Base-by-base conservation (phyloP, 2,797 vertebrate genomes). In the Microctenopoma stevenorrisi region DNA sequence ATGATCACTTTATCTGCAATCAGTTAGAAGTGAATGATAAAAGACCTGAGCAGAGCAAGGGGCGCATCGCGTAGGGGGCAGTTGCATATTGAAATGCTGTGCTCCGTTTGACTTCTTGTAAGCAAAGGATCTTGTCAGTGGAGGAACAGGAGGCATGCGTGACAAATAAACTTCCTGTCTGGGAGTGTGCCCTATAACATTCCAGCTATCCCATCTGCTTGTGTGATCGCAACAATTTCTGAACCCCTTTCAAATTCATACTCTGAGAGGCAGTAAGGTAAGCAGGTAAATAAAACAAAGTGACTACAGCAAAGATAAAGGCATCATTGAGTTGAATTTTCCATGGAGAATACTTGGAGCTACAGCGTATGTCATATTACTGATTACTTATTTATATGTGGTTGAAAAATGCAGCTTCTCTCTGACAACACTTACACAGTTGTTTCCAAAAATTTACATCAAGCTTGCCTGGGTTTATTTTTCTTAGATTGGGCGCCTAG, bases 111-210 rank as follows among this genome's bases (percentile, higher is more conserved):
- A 90, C 78, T 89, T 72, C 71, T 56, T 83, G 88, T 93, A 90
- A 91, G 81, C 86, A 89, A 74, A 65, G 59, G 38, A 59, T 87
- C 82, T 85, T 86, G 81, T 89, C 88, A 86, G 79, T 68, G 65
- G 89, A 91, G 68, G 71, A 82, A 84, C 71, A 72, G 81, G 89
- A 88, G 87, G 88, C 89, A 90, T 92, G 88, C 88, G 66, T 87
- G 88, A 89, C 79, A 83, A 83, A 92, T 93, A 93, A 93, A 94
- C 94, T 93, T 94, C 93, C 92, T 93, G 91, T 86, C 81, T 81
- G 85, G 85, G 88, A 88, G 89, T 86, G 82, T 85, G 89, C 75
- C 79, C 81, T 69, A 68, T 63, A 88, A 81, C 74, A 84, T 87
- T 57, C 63, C 68, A 64, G 70, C 64, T 72, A 75, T 18, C 40